A percentile compares a stretch with the other conserved stretches of the same genome.
phyloP scores from a whole-genome alignment of 2,113 vertebrate species.

The Heterotis niloticus region DNA sequence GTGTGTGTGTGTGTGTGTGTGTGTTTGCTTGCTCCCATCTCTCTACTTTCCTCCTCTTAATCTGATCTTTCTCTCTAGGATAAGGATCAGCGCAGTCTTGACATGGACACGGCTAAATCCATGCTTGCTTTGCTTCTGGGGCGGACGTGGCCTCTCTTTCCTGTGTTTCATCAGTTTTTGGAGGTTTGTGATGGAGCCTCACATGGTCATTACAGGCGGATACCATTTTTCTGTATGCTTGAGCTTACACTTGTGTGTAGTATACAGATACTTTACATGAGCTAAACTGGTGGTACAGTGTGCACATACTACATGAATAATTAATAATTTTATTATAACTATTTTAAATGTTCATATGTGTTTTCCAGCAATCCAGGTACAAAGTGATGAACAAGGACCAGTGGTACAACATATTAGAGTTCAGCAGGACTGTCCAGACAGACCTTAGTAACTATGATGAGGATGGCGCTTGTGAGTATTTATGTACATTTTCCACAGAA shows the following conservation, averaged over 20 bases:
- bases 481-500: constrained; percentile 12
- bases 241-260: too few relatives aligned
- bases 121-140: constrained; percentile 90
- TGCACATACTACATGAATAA: neutral
- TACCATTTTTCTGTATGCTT: too few relatives aligned
- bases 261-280: neutral
- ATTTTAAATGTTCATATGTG: too few relatives aligned
- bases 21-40: too few relatives aligned
- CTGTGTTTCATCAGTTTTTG: constrained; percentile 88
- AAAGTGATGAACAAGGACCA: constrained; percentile 98
- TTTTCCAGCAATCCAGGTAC: constrained; percentile 87
- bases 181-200: constrained; percentile 68
- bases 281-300: neutral
- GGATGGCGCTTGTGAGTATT: constrained; percentile 92
- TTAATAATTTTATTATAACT: neutral
- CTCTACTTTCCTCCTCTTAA: neutral
- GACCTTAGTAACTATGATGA: constrained; percentile 99
- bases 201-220: too few relatives aligned
- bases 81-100: constrained; percentile 92
- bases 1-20: too few relatives aligned
- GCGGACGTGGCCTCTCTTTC: constrained; percentile 89
- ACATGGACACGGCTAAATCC: constrained; percentile 92
- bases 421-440: constrained; percentile 90
- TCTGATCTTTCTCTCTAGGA: constrained; percentile 58
- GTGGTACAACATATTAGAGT: constrained; percentile 97